Conservation (phyloP, 2,888 invertebrate species). For the Andrena bucephala region DNA sequence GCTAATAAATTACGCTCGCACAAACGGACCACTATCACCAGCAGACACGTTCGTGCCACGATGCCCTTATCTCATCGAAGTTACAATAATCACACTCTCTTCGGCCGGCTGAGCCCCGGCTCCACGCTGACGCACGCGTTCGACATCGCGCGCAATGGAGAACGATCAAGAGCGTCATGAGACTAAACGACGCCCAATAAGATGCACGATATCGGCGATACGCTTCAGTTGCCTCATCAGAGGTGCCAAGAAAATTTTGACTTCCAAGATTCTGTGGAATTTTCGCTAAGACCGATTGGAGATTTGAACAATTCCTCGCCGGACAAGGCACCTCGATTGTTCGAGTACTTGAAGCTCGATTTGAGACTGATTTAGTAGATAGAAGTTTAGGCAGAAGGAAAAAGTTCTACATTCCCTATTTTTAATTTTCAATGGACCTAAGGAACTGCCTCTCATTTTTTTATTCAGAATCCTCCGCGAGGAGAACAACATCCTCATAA, state of each 20-base stretch:
- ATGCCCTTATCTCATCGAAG: constrained; percentile 82
- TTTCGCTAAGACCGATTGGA: neutral
- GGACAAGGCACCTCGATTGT: too few relatives aligned
- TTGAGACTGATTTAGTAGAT: too few relatives aligned
- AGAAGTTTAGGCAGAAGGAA: too few relatives aligned
- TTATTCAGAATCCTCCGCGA: too few relatives aligned
- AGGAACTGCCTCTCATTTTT: too few relatives aligned
- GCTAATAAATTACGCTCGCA: constrained; percentile 82
- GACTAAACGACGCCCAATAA: constrained; percentile 80
- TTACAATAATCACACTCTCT: constrained; percentile 79
- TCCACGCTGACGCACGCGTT: constrained; percentile 54
- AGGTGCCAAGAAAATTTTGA: neutral
- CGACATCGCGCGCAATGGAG: constrained; percentile 33
- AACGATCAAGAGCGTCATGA: constrained; percentile 62
- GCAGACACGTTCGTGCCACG: constrained; percentile 81
- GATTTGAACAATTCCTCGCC: neutral
- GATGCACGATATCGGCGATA: constrained; percentile 31
- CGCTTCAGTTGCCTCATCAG: neutral
- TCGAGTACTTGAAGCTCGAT: too few relatives aligned
- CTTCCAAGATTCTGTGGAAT: neutral
- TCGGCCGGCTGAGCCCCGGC: constrained; percentile 34
- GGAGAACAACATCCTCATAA: too few relatives aligned
- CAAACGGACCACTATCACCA: constrained; percentile 80
- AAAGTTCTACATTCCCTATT: too few relatives aligned
- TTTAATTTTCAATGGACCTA: too few relatives aligned